These are phyloP conservation scores for Apeira syringaria DNA, from an alignment of 2,888 invertebrate species.

Conservation along the genomic window DNA sequence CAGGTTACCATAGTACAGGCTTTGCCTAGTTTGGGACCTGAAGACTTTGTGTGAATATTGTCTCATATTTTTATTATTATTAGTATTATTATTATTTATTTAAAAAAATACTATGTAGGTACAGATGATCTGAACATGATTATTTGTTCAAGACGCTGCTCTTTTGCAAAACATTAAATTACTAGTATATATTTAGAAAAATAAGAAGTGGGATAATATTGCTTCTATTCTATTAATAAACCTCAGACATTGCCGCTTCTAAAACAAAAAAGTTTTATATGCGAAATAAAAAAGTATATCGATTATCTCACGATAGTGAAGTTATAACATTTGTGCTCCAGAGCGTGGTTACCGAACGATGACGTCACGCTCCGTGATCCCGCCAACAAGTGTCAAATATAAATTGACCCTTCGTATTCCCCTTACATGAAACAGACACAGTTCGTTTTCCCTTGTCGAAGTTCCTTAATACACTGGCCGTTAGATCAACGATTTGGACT, in stretches of 20 bases:
- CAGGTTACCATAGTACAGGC: no score
- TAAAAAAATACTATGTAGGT: no score
- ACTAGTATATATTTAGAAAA: no score
- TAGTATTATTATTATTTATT: no score
- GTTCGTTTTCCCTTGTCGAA: slow-evolving; percentile 28
- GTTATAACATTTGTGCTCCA: slow-evolving; percentile 52
- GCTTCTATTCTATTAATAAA: neutral
- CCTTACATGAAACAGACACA: slow-evolving; percentile 31
- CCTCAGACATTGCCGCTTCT: slow-evolving; percentile 7
- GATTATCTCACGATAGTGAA: slow-evolving; percentile 39
- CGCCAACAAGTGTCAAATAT: slow-evolving; percentile 37
- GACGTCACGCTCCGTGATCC: slow-evolving; percentile 72
- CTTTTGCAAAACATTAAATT: no score
- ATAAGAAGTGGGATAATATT: no score
- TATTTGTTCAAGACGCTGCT: no score
- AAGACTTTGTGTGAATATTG: no score
- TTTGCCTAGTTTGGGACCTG: no score
- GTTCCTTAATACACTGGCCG: slow-evolving; percentile 40
- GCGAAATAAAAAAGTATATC: slow-evolving; percentile 26
- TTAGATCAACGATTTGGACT: slow-evolving; percentile 43
- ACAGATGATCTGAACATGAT: no score
- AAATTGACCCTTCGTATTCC: slow-evolving; percentile 39
- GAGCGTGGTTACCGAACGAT: slow-evolving; percentile 74
- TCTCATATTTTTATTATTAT: no score
- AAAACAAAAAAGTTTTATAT: slow-evolving; percentile 29